These are phyloP conservation scores for Thamnophis elegans DNA, from an alignment of 2,797 vertebrate species.

Conservation along the genomic window DNA sequence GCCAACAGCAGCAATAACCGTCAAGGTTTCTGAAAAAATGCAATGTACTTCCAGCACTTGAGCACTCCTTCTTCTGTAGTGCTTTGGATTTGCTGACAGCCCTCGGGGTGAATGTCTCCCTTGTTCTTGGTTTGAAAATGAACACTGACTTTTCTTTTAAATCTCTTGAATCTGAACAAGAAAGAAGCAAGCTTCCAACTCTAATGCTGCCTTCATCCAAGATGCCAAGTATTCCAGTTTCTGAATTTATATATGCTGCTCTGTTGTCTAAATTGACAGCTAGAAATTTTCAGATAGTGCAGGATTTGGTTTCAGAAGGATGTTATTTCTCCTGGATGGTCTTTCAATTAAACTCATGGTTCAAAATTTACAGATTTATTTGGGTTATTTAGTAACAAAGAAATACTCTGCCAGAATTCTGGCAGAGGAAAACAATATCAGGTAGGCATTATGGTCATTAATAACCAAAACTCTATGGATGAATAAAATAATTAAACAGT, in stretches of 20 bases:
- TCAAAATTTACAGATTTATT: slow-evolving; percentile 1
- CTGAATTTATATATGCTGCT: background rate
- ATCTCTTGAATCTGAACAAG: background rate
- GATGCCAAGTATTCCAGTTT: background rate
- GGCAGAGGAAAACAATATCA: background rate
- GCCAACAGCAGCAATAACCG: background rate
- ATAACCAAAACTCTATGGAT: background rate
- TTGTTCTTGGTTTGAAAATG: slow-evolving; percentile 6
- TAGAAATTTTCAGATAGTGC: background rate
- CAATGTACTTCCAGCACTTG: slow-evolving; percentile 1
- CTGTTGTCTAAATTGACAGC: slow-evolving; percentile 2
- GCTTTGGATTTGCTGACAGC: background rate
- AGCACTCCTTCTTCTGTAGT: background rate
- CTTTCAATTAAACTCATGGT: background rate
- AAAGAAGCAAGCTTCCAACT: slow-evolving; percentile 1
- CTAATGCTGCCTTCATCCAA: background rate
- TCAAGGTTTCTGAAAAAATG: slow-evolving; percentile 3
- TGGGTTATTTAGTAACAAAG: background rate
- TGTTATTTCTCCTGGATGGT: background rate
- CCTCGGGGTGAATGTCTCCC: slow-evolving; percentile 3
- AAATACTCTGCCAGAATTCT: background rate
- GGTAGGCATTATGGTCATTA: background rate
- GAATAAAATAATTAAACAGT: background rate
- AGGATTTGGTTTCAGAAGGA: background rate
- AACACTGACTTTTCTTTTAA: background rate